phyloP scores from a whole-genome alignment of 2,797 vertebrate species.

The Morus bassanus region DNA sequence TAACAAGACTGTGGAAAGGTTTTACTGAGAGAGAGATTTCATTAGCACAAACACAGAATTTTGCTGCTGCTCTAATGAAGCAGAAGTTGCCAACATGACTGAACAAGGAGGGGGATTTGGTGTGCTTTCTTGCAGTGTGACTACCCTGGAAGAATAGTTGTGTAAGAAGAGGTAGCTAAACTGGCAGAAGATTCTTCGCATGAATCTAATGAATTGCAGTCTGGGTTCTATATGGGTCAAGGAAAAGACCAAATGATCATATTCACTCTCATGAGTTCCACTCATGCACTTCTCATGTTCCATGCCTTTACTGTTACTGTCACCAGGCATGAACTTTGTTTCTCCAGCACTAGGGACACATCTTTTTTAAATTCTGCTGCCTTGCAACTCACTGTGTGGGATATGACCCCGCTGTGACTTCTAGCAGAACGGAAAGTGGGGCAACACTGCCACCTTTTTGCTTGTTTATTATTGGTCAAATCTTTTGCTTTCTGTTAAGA shows the following conservation, averaged over 20 bases:
- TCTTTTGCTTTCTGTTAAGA: neutral
- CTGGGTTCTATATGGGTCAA: neutral
- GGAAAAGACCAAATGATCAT: neutral
- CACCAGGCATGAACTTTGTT: neutral
- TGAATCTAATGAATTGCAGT: neutral
- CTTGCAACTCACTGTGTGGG: neutral
- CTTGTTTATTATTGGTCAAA: neutral
- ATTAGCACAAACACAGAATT: neutral
- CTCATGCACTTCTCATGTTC: neutral
- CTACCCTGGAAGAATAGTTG: neutral
- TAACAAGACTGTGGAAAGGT: neutral
- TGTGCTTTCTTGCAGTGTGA: neutral
- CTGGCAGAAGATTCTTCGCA: neutral
- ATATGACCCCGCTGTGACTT: neutral
- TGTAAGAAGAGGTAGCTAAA: neutral
- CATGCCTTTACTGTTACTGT: neutral
- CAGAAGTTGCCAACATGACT: neutral
- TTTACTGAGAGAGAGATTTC: neutral
- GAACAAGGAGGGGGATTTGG: neutral
- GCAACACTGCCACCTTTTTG: neutral
- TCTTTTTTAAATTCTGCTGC: neutral
- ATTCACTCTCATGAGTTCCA: fast-evolving
- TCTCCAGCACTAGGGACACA: neutral
- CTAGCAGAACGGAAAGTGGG: neutral
- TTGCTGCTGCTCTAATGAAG: neutral